Percentiles rank a stretch among this genome's conserved stretches.
Evolutionary conservation across 2,888 invertebrate genomes (phyloP).

Genomic region (Teleogryllus oceanicus): DNA sequence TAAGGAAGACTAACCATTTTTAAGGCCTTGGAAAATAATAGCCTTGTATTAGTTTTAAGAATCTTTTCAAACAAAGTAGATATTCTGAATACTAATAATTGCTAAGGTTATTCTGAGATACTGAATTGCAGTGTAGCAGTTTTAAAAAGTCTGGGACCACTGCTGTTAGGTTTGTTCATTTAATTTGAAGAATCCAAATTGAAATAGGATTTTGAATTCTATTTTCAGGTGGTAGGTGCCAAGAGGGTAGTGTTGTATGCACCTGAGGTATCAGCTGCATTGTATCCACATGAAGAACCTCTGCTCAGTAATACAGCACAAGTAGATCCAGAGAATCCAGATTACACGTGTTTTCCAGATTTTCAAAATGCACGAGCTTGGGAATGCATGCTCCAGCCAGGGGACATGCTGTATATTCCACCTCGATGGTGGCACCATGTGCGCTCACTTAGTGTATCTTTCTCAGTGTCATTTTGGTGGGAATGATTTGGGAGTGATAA

Average conservation of each 20-base stretch:
- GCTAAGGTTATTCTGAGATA: no score
- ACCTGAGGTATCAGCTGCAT: slow-evolving; percentile 61
- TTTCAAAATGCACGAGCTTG: slow-evolving; percentile 61
- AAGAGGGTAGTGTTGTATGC: slow-evolving; percentile 85
- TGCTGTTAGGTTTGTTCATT: no score
- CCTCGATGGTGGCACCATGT: slow-evolving; percentile 98
- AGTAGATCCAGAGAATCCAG: slow-evolving; percentile 78
- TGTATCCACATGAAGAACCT: slow-evolving; percentile 78
- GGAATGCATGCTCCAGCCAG: slow-evolving; percentile 70
- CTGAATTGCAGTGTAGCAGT: neutral
- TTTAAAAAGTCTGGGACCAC: no score
- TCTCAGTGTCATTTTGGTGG: slow-evolving; percentile 99
- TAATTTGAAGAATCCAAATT: no score
- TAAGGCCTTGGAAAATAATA: no score
- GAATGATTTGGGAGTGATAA: slow-evolving; percentile 49
- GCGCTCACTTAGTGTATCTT: slow-evolving; percentile 79
- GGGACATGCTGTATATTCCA: slow-evolving; percentile 92
- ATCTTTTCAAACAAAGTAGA: no score
- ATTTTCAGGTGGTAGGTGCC: slow-evolving; percentile 70
- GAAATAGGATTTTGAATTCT: neutral
- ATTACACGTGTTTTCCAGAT: slow-evolving; percentile 68
- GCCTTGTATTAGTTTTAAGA: no score
- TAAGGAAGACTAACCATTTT: no score
- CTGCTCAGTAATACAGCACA: slow-evolving; percentile 86
- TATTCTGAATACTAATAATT: no score